Conservation (phyloP, 53 echinoderm and acorn worm genomes). For the Echinarachnius parma region DNA sequence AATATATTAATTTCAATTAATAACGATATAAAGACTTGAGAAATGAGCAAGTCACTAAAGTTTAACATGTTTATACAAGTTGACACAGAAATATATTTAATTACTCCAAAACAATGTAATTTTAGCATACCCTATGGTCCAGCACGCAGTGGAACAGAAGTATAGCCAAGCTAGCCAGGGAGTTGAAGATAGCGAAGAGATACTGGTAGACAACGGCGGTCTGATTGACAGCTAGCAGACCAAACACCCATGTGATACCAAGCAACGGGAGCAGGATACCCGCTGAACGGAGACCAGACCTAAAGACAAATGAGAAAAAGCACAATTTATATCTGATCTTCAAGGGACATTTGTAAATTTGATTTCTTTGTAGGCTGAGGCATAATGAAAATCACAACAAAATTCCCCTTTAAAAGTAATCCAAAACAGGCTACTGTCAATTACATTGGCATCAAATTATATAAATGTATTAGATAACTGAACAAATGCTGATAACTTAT, state of each 20-base stretch:
- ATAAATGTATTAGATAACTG: too few species aligned
- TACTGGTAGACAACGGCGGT: constrained; percentile 83
- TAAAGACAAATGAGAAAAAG: constrained; percentile 32
- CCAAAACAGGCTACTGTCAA: too few species aligned
- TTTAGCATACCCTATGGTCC: constrained; percentile 68
- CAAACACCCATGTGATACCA: constrained; percentile 99
- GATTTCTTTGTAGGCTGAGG: not conserved
- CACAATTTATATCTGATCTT: not conserved
- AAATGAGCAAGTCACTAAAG: too few species aligned
- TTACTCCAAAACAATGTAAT: too few species aligned
- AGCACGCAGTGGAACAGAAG: constrained; percentile 91
- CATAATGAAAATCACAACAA: too few species aligned
- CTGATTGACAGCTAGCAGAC: constrained; percentile 93
- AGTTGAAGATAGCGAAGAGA: constrained; percentile 89
- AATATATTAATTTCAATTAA: too few species aligned
- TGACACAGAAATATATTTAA: too few species aligned
- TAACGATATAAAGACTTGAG: too few species aligned
- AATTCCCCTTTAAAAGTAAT: too few species aligned
- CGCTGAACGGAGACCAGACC: constrained; percentile 84
- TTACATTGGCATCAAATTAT: too few species aligned
- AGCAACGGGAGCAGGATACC: constrained; percentile 86
- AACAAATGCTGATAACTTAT: too few species aligned
- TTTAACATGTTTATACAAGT: too few species aligned
- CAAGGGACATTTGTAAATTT: not conserved
- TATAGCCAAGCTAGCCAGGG: constrained; percentile 76